These are phyloP conservation scores for Phoxinus dragarum DNA, from an alignment of 2,797 vertebrate genomes.

Conservation along the genomic window DNA sequence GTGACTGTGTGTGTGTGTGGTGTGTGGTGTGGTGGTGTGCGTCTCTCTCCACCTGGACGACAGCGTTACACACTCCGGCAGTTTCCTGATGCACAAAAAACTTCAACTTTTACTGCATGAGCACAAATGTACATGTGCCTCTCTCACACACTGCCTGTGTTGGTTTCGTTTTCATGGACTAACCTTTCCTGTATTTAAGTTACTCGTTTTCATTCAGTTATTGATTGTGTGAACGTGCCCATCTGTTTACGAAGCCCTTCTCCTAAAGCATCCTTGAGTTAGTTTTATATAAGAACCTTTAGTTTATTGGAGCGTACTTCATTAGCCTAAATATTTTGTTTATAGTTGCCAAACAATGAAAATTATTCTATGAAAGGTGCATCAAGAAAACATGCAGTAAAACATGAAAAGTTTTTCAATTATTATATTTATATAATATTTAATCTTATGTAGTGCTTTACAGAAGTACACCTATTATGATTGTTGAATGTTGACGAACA, in stretches of 20 bases:
- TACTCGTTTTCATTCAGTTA: too few relatives aligned
- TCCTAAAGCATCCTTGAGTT: too few relatives aligned
- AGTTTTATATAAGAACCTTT: too few relatives aligned
- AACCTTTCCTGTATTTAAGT: too few relatives aligned
- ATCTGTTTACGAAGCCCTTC: too few relatives aligned
- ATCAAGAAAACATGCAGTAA: not conserved
- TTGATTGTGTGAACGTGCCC: too few relatives aligned
- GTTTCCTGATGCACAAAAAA: not conserved
- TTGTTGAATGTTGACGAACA: not conserved
- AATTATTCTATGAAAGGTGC: not conserved
- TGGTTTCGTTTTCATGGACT: too few relatives aligned
- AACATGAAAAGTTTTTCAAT: not conserved
- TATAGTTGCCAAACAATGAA: not conserved
- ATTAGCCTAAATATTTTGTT: not conserved
- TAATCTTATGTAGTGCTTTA: not conserved
- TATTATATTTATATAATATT: not conserved
- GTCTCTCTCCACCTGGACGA: conserved; percentile 63
- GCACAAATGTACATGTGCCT: too few relatives aligned
- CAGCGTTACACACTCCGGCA: not conserved
- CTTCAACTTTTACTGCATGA: conserved; percentile 19
- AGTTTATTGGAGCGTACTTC: too few relatives aligned
- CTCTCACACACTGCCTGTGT: too few relatives aligned
- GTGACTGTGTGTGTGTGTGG: conserved; percentile 66
- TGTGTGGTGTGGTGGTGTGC: too few relatives aligned
- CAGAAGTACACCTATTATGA: not conserved